Evolutionary conservation across 2,113 vertebrate species (phyloP), one percentile per base, ranked within the genome.

Genomic region (Butorides virescens): DNA sequence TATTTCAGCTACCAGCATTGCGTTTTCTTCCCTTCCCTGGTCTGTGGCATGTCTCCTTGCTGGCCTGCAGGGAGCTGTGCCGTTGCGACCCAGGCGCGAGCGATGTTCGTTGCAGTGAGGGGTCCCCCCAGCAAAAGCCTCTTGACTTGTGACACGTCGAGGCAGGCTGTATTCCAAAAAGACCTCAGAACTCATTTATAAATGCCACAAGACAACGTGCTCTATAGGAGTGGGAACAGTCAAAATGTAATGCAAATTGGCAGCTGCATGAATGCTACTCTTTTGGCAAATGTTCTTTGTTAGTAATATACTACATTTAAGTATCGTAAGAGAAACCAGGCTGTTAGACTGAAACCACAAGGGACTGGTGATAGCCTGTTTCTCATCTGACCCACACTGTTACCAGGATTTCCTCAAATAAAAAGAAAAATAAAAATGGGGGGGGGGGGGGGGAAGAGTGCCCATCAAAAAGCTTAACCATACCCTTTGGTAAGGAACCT

Each of bases 31-130:
- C 55, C 23, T 44, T 30, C 34, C 68, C 37, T 67, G 44, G 26
- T 22, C 66, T 37, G 47, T 29, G 42, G 23, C 2, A 1, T 11
- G 18, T 55, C 55, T 81, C 67, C 55, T 52, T 3, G 20, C 49
- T n/a, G 53, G 58, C 53, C 75, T 23, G 36, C 49, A 47, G 67
- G 37, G 63, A 82, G 46, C 63, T 50, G 34, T 59, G 78, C 53
- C 4, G 5, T 44, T 59, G 71, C 47, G 58, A 80, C 39, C 0
- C 0, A 78, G 58, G 29, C 49, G 53, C 1, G 0, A 30, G 25
- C 80, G 90, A 47, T 1, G 4, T 15, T 56, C 58, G 27, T 8
- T 27, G 56, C 87, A 75, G 73, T 4, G 6, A 72, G 61, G 58
- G 63, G n/a, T 68, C 77, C 52, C 66, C 79, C 74, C 44, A 56